Percentiles rank a stretch among this genome's conserved stretches.
Conservation (phyloP, 1,140 invertebrate genomes). For the Drosophila melanica region DNA sequence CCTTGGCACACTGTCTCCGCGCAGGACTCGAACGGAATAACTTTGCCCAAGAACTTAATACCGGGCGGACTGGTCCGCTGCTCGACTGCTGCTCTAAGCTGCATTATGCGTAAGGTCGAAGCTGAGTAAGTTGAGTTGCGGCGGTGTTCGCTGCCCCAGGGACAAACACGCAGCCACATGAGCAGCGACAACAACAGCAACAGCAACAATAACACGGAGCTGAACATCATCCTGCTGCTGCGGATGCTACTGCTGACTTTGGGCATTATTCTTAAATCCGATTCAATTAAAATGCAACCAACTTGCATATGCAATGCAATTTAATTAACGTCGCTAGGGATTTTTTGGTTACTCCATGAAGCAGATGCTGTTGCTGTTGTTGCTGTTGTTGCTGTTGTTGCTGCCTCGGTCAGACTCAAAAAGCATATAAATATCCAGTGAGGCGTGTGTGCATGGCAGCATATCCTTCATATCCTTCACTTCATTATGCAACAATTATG, state of each 20-base stretch:
- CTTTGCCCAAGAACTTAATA: conserved; percentile 74
- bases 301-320: conserved; percentile 80
- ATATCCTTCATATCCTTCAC: conserved; percentile 81
- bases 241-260: conserved; percentile 65
- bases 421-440: conserved; percentile 76
- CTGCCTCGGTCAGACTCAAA: conserved; percentile 39
- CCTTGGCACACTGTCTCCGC: conserved; percentile 57
- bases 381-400: neutral
- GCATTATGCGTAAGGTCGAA: conserved; percentile 64
- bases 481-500: conserved; percentile 83
- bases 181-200: conserved; percentile 4
- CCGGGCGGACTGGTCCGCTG: conserved; percentile 16
- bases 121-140: conserved; percentile 9
- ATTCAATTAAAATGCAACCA: conserved; percentile 81
- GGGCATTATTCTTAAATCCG: conserved; percentile 80
- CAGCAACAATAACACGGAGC: neutral
- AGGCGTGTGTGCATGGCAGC: conserved; percentile 48
- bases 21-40: conserved; percentile 36
- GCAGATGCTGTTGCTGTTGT: neutral
- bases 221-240: conserved; percentile 14
- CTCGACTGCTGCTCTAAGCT: conserved; percentile 33
- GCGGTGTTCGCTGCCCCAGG: conserved; percentile 3
- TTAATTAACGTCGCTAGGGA: conserved; percentile 78
- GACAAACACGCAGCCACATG: conserved; percentile 27
- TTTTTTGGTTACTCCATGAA: conserved; percentile 55